Conservation (phyloP, 2,113 vertebrate species). For the Actenoides lindsayi region DNA sequence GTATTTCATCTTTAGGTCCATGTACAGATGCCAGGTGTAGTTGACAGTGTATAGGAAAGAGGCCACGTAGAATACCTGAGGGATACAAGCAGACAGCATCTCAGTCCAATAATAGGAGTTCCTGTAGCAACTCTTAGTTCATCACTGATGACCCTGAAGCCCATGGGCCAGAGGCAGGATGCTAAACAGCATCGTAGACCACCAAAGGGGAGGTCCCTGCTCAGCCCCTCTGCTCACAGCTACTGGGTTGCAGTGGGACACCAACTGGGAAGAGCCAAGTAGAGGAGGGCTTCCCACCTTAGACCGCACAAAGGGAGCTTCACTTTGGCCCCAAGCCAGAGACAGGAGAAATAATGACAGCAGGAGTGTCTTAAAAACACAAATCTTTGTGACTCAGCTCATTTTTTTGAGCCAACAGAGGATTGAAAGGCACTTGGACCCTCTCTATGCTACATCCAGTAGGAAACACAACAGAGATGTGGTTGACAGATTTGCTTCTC, state of each 20-base stretch:
- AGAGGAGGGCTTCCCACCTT: background rate
- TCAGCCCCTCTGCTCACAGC: background rate
- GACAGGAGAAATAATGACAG: background rate
- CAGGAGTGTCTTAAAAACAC: background rate
- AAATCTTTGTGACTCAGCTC: background rate
- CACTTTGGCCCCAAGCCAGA: background rate
- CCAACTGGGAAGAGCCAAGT: background rate
- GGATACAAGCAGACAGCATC: background rate
- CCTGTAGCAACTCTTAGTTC: background rate
- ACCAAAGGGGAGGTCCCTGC: background rate
- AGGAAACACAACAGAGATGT: background rate
- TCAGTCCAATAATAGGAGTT: background rate
- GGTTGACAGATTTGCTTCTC: background rate
- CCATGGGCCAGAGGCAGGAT: background rate
- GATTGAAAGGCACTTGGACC: background rate
- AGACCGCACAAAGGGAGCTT: background rate
- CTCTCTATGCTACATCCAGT: background rate
- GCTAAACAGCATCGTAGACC: background rate
- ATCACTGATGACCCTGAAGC: background rate
- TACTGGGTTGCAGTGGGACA: background rate
- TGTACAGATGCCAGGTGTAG: constrained; percentile 86
- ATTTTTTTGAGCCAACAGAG: background rate
- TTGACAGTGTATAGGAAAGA: constrained; percentile 89
- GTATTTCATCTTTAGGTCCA: constrained; percentile 77
- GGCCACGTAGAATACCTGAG: constrained; percentile 86